Conservation (phyloP, 2,113 vertebrate genomes). For the Regulus satrapa region DNA sequence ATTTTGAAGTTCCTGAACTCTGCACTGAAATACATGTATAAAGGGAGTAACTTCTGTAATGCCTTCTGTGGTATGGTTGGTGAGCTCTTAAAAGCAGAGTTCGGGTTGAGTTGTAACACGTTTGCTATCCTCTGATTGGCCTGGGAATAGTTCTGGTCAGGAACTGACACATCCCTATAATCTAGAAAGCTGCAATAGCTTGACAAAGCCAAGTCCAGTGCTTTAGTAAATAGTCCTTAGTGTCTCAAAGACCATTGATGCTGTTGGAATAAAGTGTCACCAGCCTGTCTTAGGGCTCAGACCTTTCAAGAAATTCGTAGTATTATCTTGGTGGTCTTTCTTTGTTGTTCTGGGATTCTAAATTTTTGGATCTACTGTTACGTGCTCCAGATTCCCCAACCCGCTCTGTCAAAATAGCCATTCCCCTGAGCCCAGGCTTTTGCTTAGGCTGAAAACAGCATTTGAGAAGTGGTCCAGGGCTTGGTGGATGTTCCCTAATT, state of each 20-base stretch:
- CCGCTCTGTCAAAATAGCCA: neutral
- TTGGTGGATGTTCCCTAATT: neutral
- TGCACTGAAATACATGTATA: neutral
- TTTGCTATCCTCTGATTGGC: rapidly evolving
- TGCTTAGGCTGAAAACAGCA: neutral
- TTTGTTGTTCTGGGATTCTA: neutral
- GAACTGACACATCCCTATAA: neutral
- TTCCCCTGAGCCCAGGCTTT: neutral
- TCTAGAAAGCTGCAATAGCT: neutral
- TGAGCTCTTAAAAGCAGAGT: neutral
- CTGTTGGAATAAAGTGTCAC: neutral
- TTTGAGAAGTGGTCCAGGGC: neutral
- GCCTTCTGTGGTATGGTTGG: neutral
- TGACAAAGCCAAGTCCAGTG: neutral
- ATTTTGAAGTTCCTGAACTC: neutral
- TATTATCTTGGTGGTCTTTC: neutral
- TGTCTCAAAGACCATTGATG: neutral
- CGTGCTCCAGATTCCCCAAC: rapidly evolving
- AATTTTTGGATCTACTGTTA: neutral
- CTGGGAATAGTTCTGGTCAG: neutral
- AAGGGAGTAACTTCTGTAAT: neutral
- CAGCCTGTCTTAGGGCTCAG: neutral
- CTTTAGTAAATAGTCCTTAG: neutral
- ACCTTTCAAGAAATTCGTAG: neutral
- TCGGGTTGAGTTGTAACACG: neutral